These are phyloP conservation scores for Drosophila auraria DNA, from an alignment of 1,140 invertebrate genomes.

Conservation along the genomic window DNA sequence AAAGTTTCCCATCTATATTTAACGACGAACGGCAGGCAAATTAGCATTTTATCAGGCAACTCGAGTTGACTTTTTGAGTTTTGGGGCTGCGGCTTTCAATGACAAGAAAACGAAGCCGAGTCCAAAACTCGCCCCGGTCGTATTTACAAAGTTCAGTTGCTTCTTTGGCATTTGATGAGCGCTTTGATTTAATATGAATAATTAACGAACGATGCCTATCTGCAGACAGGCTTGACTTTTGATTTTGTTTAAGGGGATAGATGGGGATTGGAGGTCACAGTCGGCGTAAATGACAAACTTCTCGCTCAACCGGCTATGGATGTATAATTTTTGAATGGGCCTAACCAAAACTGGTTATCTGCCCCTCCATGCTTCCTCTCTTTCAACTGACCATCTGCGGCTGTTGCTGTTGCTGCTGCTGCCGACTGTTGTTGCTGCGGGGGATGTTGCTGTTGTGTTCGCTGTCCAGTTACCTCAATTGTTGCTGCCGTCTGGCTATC, in stretches of 20 bases:
- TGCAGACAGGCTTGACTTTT: constrained; percentile 47
- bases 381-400: constrained; percentile 28
- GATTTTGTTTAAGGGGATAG: constrained; percentile 29
- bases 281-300: constrained; percentile 44
- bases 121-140: constrained; percentile 6
- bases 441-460: constrained; percentile 1
- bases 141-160: constrained; percentile 40
- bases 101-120: constrained; percentile 9
- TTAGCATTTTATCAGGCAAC: constrained; percentile 53
- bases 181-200: constrained; percentile 74
- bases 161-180: constrained; percentile 65
- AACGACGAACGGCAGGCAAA: constrained; percentile 23
- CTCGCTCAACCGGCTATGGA: constrained; percentile 65
- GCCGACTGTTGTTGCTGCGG: constrained; percentile 13
- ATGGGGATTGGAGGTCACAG: constrained; percentile 23
- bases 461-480: neutral
- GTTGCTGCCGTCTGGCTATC: neutral
- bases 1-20: constrained; percentile 8
- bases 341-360: constrained; percentile 62
- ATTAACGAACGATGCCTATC: constrained; percentile 78
- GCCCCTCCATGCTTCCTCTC: neutral
- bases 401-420: constrained; percentile 7
- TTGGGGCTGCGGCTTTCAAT: constrained; percentile 17
- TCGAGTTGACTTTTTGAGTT: constrained; percentile 33
- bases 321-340: constrained; percentile 38